A percentile compares a stretch with the other conserved stretches of the same genome.
Evolutionary conservation across 1,140 invertebrate species (phyloP).

Genomic region (Hypothenemus hampei): DNA sequence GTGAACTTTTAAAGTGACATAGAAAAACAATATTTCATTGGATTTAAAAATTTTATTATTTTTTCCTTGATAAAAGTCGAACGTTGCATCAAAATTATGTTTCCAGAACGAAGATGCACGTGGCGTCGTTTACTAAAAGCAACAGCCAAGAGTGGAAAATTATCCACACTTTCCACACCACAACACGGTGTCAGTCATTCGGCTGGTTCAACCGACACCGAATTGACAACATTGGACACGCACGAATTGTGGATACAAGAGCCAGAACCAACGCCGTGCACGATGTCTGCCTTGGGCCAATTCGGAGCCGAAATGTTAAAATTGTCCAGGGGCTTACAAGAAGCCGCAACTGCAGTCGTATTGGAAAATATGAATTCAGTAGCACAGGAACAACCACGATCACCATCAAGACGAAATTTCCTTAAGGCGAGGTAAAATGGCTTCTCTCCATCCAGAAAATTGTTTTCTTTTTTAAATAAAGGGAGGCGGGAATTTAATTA

Average conservation of each 20-base stretch:
- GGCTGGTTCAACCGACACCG: constrained; percentile 72
- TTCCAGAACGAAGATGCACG: constrained; percentile 56
- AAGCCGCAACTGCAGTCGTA: constrained; percentile 41
- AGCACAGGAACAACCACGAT: neutral
- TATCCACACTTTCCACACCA: constrained; percentile 53
- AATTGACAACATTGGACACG: constrained; percentile 71
- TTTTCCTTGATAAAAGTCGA: too few species aligned
- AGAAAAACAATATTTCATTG: too few species aligned
- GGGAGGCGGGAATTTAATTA: too few species aligned
- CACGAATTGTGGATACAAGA: constrained; percentile 77
- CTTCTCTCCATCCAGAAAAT: too few species aligned
- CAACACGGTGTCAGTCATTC: constrained; percentile 65
- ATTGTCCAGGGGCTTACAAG: constrained; percentile 68
- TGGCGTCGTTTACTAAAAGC: constrained; percentile 57
- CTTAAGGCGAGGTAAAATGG: constrained; percentile 14
- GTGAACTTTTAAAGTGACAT: too few species aligned
- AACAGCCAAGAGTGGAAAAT: constrained; percentile 21
- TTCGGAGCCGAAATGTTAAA: constrained; percentile 80
- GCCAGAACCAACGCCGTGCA: constrained; percentile 69
- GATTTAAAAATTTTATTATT: too few species aligned
- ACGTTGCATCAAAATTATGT: too few species aligned
- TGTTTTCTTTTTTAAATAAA: too few species aligned
- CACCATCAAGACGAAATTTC: constrained; percentile 2
- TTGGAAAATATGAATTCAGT: constrained; percentile 5
- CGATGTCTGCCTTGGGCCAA: constrained; percentile 74